Evolutionary conservation across 2,888 invertebrate genomes (phyloP).

Genomic region (Cyaniris semiargus): DNA sequence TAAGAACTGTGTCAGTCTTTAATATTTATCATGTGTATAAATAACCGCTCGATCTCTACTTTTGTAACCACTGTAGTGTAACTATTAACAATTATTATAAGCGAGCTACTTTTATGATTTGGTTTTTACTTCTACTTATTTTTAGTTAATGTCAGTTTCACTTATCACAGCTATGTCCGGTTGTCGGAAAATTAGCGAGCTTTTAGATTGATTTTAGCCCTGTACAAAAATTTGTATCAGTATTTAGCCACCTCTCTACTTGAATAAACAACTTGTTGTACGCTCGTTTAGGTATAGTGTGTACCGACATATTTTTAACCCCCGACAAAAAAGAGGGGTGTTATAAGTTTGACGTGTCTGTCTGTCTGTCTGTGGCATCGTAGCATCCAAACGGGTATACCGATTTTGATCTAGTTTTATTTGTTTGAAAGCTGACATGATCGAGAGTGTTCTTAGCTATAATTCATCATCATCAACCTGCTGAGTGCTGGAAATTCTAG

Average conservation of each 20-base stretch:
- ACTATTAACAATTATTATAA: background rate
- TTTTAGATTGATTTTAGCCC: background rate
- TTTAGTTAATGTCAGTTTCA: background rate
- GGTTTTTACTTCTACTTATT: background rate
- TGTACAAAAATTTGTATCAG: background rate
- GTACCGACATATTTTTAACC: background rate
- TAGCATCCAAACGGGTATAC: too few species aligned
- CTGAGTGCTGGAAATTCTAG: too few species aligned
- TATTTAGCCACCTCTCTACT: background rate
- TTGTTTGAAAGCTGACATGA: too few species aligned
- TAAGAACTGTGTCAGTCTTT: slow-evolving; percentile 11
- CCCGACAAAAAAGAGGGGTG: too few species aligned
- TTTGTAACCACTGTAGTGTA: background rate
- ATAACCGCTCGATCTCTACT: slow-evolving; percentile 11
- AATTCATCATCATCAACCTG: too few species aligned
- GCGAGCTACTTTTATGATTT: background rate
- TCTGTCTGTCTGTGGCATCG: too few species aligned
- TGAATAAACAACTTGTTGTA: background rate
- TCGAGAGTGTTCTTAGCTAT: too few species aligned
- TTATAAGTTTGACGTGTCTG: too few species aligned
- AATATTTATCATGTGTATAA: background rate
- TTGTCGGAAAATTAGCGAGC: background rate
- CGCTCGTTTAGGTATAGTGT: background rate
- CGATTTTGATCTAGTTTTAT: too few species aligned
- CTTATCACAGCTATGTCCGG: too few species aligned